These are phyloP conservation scores for Acropternis orthonyx DNA, from an alignment of 2,797 vertebrate species.

Conservation along the genomic window DNA sequence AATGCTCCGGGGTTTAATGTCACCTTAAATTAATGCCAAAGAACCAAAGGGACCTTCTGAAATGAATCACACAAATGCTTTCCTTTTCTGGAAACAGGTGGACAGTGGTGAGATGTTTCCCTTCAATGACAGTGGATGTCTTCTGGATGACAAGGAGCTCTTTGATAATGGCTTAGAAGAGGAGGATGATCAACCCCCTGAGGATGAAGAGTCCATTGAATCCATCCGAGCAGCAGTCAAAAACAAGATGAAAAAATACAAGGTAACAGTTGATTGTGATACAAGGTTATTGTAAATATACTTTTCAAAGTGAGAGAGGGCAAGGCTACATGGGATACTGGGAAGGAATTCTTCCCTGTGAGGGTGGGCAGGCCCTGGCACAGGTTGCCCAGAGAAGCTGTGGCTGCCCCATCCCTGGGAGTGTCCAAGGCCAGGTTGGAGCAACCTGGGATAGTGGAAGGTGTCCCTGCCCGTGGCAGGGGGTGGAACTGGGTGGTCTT, in stretches of 20 bases:
- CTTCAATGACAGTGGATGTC: constrained; percentile 92
- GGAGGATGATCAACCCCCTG: constrained; percentile 46
- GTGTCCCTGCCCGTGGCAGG: not conserved
- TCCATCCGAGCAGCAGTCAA: constrained; percentile 85
- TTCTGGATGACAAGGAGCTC: constrained; percentile 87
- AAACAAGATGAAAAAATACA: constrained; percentile 82
- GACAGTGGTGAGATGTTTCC: constrained; percentile 43
- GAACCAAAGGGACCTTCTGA: not conserved
- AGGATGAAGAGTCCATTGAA: constrained; percentile 88
- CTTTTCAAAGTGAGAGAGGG: not conserved
- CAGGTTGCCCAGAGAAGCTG: not conserved
- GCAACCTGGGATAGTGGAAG: accelerated
- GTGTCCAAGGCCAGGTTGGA: not conserved
- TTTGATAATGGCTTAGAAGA: constrained; percentile 89
- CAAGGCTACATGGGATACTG: not conserved
- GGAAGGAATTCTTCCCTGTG: not conserved
- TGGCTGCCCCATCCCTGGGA: not conserved
- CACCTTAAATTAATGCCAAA: not conserved
- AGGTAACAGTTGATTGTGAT: constrained; percentile 64
- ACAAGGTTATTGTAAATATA: not conserved
- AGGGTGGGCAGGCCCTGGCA: not conserved
- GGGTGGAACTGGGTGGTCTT: not conserved
- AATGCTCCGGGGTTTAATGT: accelerated
- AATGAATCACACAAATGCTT: not conserved
- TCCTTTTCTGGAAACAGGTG: constrained; percentile 59